Evolutionary conservation across 2,113 vertebrate genomes (phyloP).

Genomic region (Hemibates koningsi): DNA sequence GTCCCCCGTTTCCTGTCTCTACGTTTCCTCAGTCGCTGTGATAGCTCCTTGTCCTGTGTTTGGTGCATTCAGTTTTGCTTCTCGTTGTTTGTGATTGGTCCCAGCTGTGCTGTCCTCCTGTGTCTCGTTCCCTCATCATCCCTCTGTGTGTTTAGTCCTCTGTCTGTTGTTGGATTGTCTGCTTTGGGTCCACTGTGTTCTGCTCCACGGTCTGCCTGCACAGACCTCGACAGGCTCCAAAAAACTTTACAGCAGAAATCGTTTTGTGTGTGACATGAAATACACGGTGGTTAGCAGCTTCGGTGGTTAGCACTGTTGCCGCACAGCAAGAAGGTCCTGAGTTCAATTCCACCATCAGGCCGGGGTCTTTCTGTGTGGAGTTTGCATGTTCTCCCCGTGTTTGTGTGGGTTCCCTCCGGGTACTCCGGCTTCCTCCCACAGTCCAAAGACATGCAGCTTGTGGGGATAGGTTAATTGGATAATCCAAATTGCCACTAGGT

Average conservation of each 20-base stretch:
- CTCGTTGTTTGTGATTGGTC: not conserved
- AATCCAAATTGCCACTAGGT: too few species aligned
- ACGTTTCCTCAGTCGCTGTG: not conserved
- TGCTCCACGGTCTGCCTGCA: too few species aligned
- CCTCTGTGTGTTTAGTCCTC: not conserved
- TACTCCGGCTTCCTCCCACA: too few species aligned
- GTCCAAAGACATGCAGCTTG: too few species aligned
- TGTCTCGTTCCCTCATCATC: not conserved
- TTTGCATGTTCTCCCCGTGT: too few species aligned
- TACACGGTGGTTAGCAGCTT: too few species aligned
- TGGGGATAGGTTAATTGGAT: too few species aligned
- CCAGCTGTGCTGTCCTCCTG: not conserved
- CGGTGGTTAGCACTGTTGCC: too few species aligned
- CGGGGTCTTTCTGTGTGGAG: too few species aligned
- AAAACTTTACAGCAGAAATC: not conserved
- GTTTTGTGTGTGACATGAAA: not conserved
- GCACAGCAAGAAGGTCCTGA: too few species aligned
- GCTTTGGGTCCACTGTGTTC: rapidly evolving
- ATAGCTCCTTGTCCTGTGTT: not conserved
- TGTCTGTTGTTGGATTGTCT: not conserved
- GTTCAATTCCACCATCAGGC: too few species aligned
- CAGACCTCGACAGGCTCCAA: not conserved
- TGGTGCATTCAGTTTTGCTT: not conserved
- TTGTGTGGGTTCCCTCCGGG: too few species aligned
- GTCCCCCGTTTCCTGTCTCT: not conserved